Evolutionary conservation across 1,140 invertebrate species (phyloP), one percentile per base, ranked within the genome.

Genomic region (Drosophila tropicalis): DNA sequence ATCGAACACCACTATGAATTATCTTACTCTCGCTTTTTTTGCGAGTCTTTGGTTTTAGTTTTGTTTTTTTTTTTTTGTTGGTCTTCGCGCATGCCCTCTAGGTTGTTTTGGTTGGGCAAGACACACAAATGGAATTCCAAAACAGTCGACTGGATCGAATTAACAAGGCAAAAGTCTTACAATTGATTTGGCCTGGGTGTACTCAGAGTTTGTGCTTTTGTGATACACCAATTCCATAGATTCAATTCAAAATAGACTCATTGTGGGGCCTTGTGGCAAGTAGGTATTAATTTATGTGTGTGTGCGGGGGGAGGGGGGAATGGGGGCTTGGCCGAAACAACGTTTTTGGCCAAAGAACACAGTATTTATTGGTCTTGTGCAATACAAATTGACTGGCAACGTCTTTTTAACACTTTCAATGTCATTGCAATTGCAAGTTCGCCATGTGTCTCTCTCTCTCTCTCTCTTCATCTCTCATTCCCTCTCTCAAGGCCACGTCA

Each of bases 401-500:
- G 68, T 67, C 81, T 51, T 51, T 41, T 51, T 51, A 67, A 57
- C 67, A 79, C 72, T 86, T 89, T 86, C 83, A 89, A 87, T 86
- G 83, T 83, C 83, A 87, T 77, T 87, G 68, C 76, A 79, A 76
- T 68, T 76, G 72, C 82, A 82, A 79, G 71, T 72, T 81, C 62
- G 58, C 55, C 15, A n/a, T n/a, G n/a, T n/a, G 17, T 47, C 2
- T 47, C 17, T 34, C n/a, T n/a, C n/a, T n/a, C n/a, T n/a, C 5
- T 29, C 41, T 41, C 36, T 22, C 22, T 22, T 3, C 3, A 22
- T 22, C 22, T 22, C 29, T 29, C 29, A 29, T 5, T 29, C 29
- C 29, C 29, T 29, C 29, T 40, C 19, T 55, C 79, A 86, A 86
- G 83, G 83, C 79, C 75, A 71, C 75, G 67, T 70, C 40, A 61